Base-by-base conservation (phyloP, 2,888 invertebrate genomes). In the Ophion costatus region DNA sequence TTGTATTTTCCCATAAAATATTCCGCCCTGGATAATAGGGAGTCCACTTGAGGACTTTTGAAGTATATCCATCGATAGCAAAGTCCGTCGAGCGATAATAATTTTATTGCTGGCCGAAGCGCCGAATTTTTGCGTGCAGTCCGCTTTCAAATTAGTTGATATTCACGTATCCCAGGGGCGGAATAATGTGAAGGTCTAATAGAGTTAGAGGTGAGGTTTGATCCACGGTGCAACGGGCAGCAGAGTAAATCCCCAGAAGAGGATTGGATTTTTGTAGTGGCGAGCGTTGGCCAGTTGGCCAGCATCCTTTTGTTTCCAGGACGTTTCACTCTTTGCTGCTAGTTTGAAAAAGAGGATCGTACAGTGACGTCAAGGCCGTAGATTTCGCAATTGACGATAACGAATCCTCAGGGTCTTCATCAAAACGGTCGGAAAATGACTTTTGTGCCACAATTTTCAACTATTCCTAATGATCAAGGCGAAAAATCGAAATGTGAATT, bases 221-320 rank as follows among this genome's bases (percentile, higher is more conserved):
- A 75, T 78, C 74, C 57, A 38, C 22, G 59, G 74, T 70, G 59
- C 70, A 84, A 67, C 70, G 78, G 77, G 70, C 69, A 51, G 51
- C 11, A 29, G 51, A 74, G 22, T 69, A 56, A 74, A 45, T 77
- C 42, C 57, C 57, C 74, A n/a, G 71, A 79, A 82, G 29, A 56
- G 71, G 78, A 84, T 79, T 61, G 61, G 66, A 33, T 42, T 66
- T 38, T 76, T 6, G 33, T 56, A 22, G 45, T 33, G 6, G 29
- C 24, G n/a, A 10, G 4, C n/a, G 45, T 9, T 45, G 29, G 17
- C 63, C 56, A 77, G 56, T 77, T 80, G 77, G 84, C 33, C 38
- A 10, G 14, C 10, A 11, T 1, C 10, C 88, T 38, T 7, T 38
- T 38, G 38, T 7, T 38, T 38, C 9, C 29, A 4, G 29, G 29